Conservation (phyloP, 23 tunicate genomes). For the Halocynthia aurantium region DNA sequence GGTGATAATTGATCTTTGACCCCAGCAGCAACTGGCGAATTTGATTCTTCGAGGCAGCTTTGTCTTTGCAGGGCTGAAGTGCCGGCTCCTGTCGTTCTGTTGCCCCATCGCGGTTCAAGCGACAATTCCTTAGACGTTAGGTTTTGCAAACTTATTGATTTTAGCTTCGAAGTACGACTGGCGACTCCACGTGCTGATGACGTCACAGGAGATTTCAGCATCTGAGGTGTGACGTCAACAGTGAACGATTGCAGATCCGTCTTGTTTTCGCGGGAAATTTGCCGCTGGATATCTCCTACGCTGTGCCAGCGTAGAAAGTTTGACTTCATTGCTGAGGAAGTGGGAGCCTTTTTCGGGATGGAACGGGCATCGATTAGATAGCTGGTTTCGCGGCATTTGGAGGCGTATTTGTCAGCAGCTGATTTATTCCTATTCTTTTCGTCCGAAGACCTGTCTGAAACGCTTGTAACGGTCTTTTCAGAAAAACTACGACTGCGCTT, state of each 20-base stretch:
- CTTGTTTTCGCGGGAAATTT: not conserved
- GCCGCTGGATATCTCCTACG: constrained; percentile 13
- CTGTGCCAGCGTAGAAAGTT: constrained; percentile 19
- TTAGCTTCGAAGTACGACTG: not conserved
- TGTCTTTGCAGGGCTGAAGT: not conserved
- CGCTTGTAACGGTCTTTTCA: not conserved
- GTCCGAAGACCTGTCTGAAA: no score
- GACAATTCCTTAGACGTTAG: constrained; percentile 22
- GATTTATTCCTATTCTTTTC: no score
- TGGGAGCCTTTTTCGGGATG: no score
- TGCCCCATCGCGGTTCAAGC: not conserved
- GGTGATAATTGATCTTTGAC: no score
- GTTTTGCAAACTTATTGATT: constrained; percentile 48
- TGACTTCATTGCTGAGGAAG: not conserved
- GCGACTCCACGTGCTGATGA: constrained; percentile 9
- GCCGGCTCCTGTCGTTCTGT: not conserved
- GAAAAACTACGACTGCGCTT: constrained; percentile 5
- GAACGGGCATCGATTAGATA: no score
- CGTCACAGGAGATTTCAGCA: constrained; percentile 2
- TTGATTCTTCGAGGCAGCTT: no score
- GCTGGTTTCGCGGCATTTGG: no score
- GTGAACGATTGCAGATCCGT: not conserved
- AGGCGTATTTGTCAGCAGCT: no score
- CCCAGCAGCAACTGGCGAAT: no score
- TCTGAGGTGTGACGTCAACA: not conserved